These are phyloP conservation scores for Montipora cactus DNA, from an alignment of 64 coral and sea anemone species.

Conservation along the genomic window DNA sequence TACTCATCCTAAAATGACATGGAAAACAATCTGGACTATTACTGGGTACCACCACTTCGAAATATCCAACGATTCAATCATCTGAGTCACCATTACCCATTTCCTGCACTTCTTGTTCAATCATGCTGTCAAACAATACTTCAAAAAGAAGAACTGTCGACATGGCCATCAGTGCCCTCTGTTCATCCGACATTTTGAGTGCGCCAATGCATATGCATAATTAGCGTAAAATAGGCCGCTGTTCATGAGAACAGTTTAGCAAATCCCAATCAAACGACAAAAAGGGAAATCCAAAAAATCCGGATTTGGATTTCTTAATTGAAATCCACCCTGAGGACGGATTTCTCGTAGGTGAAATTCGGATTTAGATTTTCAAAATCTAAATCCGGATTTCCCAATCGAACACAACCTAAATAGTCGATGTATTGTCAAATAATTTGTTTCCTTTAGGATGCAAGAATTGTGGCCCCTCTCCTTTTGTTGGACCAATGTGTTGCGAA, in stretches of 20 bases:
- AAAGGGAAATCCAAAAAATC: not conserved
- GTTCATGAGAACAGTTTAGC: not conserved
- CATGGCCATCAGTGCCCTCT: not conserved
- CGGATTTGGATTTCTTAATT: not conserved
- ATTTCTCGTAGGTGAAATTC: not conserved
- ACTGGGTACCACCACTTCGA: conserved; percentile 40
- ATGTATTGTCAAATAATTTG: too few species aligned
- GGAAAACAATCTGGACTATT: conserved; percentile 37
- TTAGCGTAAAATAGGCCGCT: not conserved
- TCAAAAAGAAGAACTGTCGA: conserved; percentile 20
- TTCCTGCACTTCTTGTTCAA: conserved; percentile 36
- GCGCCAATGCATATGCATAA: not conserved
- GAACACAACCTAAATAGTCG: not conserved
- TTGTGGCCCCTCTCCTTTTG: too few species aligned
- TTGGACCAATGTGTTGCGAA: too few species aligned
- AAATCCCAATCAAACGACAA: not conserved
- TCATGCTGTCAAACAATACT: conserved; percentile 8
- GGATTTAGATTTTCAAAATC: not conserved
- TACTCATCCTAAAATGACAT: conserved; percentile 55
- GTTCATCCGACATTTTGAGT: conserved; percentile 37
- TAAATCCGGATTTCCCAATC: conserved; percentile 3
- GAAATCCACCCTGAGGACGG: not conserved
- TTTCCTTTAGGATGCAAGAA: too few species aligned
- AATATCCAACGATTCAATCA: conserved; percentile 27
- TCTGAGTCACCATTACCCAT: conserved; percentile 31